Percentiles rank a stretch among this genome's conserved stretches.
phyloP scores from a whole-genome alignment of 2,113 vertebrate genomes.

The Rhinichthys klamathensis region DNA sequence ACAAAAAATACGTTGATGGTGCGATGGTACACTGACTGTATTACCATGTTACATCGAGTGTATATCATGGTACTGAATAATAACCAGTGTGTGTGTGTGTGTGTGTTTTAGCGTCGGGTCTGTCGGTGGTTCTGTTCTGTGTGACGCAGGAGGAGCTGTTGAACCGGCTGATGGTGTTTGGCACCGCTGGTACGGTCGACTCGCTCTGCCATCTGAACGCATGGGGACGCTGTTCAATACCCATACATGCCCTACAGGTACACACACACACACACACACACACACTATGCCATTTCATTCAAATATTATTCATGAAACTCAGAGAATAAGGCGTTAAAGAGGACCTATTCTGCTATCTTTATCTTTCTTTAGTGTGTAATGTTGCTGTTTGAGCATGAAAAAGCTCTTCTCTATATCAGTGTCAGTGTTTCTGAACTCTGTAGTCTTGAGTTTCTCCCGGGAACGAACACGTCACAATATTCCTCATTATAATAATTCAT shows the following conservation, averaged over 20 bases:
- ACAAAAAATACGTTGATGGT: not conserved
- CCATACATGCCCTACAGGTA: constrained; percentile 91
- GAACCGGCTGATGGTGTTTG: constrained; percentile 88
- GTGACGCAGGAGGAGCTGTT: constrained; percentile 89
- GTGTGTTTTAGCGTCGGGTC: constrained; percentile 75
- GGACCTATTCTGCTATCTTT: too few species aligned
- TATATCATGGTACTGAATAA: not conserved
- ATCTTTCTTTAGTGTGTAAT: too few species aligned
- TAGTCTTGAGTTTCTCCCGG: too few species aligned
- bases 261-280: constrained; percentile 18
- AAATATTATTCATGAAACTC: not conserved
- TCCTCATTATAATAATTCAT: too few species aligned
- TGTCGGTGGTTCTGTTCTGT: constrained; percentile 86
- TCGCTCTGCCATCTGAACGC: constrained; percentile 89
- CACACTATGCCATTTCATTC: not conserved
- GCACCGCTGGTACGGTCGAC: constrained; percentile 86
- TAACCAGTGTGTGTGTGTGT: constrained; percentile 4
- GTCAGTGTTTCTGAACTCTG: too few species aligned
- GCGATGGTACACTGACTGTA: not conserved
- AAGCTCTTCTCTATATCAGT: too few species aligned
- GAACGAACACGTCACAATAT: too few species aligned
- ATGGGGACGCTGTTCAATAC: constrained; percentile 95
- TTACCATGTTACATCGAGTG: not conserved
- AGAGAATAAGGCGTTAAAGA: not conserved
- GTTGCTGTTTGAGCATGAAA: too few species aligned